phyloP scores from a whole-genome alignment of 2,113 vertebrate species.

The Rhea americana region DNA sequence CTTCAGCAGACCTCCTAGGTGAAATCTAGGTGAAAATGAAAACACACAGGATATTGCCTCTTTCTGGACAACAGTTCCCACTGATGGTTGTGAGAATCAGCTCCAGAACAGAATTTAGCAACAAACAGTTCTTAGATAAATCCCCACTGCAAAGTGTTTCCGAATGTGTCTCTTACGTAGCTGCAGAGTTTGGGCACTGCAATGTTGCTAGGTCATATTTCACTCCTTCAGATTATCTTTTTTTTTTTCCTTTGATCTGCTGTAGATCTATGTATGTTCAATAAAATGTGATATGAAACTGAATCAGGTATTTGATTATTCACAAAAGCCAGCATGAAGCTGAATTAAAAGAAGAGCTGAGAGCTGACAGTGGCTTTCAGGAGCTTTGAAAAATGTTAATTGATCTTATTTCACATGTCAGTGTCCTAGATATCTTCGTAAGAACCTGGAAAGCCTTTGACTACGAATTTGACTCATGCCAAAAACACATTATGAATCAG shows the following conservation, averaged over 20 bases:
- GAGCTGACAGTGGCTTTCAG: not conserved
- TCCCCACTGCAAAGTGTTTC: rapidly evolving
- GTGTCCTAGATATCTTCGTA: not conserved
- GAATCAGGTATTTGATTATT: not conserved
- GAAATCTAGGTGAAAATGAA: not conserved
- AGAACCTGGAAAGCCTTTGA: not conserved
- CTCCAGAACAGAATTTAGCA: not conserved
- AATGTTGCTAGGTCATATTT: not conserved
- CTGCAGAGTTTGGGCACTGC: not conserved
- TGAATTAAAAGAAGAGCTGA: not conserved
- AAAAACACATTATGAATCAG: not conserved
- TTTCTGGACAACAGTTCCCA: not conserved
- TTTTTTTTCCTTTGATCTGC: not conserved
- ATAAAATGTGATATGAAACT: not conserved
- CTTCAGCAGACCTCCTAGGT: not conserved
- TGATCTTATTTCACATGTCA: not conserved
- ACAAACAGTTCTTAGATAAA: not conserved
- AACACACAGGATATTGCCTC: not conserved
- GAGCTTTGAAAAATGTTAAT: not conserved
- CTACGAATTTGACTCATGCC: not conserved
- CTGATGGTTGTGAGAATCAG: not conserved
- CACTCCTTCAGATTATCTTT: not conserved
- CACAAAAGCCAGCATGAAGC: not conserved
- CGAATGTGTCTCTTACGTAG: not conserved
- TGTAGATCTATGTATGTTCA: not conserved